phyloP scores from a whole-genome alignment of 2,888 invertebrate genomes.

The Campoplex capitator region DNA sequence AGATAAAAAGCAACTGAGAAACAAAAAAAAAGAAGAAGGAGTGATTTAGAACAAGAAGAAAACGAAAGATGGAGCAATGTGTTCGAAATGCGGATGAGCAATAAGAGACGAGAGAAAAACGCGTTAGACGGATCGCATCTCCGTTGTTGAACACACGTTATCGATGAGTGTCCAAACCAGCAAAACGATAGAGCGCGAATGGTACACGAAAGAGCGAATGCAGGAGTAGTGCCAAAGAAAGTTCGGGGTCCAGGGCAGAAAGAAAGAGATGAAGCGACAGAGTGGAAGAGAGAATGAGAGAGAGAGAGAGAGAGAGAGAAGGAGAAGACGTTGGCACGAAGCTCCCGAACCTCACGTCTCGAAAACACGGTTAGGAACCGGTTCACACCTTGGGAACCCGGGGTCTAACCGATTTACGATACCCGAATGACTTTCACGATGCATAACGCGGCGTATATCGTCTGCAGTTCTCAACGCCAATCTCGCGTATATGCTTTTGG shows the following conservation, averaged over 20 bases:
- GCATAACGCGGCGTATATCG: slow-evolving; percentile 51
- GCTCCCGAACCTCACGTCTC: slow-evolving; percentile 56
- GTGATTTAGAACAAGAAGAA: background rate
- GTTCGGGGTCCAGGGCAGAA: slow-evolving; percentile 2
- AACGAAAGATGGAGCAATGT: slow-evolving; percentile 20
- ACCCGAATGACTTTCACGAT: slow-evolving; percentile 72
- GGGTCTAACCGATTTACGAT: slow-evolving; percentile 77
- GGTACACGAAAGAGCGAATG: slow-evolving; percentile 20
- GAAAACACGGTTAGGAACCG: slow-evolving; percentile 78
- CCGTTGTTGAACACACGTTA: slow-evolving; percentile 36
- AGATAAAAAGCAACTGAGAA: background rate
- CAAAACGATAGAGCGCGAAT: slow-evolving; percentile 9
- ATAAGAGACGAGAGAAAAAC: slow-evolving; percentile 23
- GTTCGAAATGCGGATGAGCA: slow-evolving; percentile 41
- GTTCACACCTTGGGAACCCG: slow-evolving; percentile 77
- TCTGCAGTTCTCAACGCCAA: slow-evolving; percentile 30
- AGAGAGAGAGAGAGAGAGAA: background rate
- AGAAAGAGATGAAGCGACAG: background rate
- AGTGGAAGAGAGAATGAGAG: background rate
- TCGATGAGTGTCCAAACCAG: slow-evolving; percentile 1
- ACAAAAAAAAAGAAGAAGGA: background rate
- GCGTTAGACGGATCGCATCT: slow-evolving; percentile 38
- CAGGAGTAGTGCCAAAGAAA: slow-evolving; percentile 10
- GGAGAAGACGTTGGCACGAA: background rate
- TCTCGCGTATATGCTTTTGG: slow-evolving; percentile 5